Conservation (phyloP, 2,888 invertebrate genomes). For the Acheta domesticus region DNA sequence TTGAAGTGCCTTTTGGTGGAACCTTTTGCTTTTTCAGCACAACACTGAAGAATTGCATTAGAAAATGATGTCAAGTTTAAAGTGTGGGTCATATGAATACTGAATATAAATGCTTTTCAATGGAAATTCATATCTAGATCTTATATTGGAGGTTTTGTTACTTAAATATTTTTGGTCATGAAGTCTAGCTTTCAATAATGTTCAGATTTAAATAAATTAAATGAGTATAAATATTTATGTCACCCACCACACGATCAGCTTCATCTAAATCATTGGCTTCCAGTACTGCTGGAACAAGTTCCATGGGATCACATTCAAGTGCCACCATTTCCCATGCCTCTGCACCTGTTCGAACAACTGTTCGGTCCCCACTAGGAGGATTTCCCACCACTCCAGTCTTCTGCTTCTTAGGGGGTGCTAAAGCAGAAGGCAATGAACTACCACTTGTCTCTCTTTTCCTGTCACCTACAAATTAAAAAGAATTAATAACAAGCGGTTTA, state of each 20-base stretch:
- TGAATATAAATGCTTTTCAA: too few relatives aligned
- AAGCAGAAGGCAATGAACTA: constrained; percentile 50
- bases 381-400: constrained; percentile 48
- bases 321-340: constrained; percentile 71
- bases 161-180: too few relatives aligned
- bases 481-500: neutral
- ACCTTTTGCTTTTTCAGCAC: too few relatives aligned
- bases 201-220: neutral
- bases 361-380: constrained; percentile 31
- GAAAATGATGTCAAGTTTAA: too few relatives aligned
- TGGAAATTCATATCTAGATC: too few relatives aligned
- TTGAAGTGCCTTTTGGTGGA: too few relatives aligned
- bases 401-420: constrained; percentile 60
- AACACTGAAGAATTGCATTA: too few relatives aligned
- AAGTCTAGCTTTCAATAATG: too few relatives aligned
- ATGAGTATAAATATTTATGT: neutral
- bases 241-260: constrained; percentile 67
- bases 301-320: constrained; percentile 75
- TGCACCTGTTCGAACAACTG: constrained; percentile 37
- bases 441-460: constrained; percentile 66
- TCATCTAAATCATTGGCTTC: constrained; percentile 75
- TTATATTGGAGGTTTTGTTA: too few relatives aligned
- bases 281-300: constrained; percentile 70
- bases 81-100: too few relatives aligned
- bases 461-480: constrained; percentile 46